Evolutionary conservation across 1,140 invertebrate genomes (phyloP), one percentile per base, ranked within the genome.

Genomic region (Bombus vancouverensis): DNA sequence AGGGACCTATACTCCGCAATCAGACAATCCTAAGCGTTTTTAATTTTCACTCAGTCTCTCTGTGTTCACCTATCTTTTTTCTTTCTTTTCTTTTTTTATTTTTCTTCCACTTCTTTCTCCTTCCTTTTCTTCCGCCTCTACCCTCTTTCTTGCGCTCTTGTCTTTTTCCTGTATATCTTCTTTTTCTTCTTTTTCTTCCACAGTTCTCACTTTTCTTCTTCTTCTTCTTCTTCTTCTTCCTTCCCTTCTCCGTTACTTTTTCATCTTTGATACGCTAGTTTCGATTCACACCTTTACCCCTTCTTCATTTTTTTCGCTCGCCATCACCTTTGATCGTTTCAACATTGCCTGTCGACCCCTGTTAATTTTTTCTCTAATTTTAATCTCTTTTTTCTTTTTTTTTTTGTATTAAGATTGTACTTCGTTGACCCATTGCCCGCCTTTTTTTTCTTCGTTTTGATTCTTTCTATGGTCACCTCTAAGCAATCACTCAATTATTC

Each of bases 1-100:
- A 95, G 94, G 94, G 93, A 95, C 94, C 94, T 95, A 79, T 79
- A 94, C 92, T 95, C 93, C 94, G 94, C 94, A 95, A 94, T 94
- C 94, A 95, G 94, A 95, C 95, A 95, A 95, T 95, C 94, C 94
- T 95, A 87, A 94, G 93, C 93, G 94, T 95, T 95, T 84, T 84
- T 95, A 93, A 94, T 95, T 95, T 91, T 93, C 89, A 93, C 87
- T 92, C 81, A 93, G 81, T 87, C 86, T 90, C 57, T 77, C 59
- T 57, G 72, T 59, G 77, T 59, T 78, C 34, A 72, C 62, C 81
- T 44, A 80, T 32, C 76, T 5, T 62, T 32, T 73, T 12, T 71
- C 0, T 83, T 22, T 34, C 32, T 86, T 9, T 1, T 83, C 13
- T 92, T 82, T 15, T 82, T 6, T 81, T 53, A 78, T 28, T 28